Conservation (phyloP, 2,113 vertebrate genomes). For the Condylura cristata region DNA sequence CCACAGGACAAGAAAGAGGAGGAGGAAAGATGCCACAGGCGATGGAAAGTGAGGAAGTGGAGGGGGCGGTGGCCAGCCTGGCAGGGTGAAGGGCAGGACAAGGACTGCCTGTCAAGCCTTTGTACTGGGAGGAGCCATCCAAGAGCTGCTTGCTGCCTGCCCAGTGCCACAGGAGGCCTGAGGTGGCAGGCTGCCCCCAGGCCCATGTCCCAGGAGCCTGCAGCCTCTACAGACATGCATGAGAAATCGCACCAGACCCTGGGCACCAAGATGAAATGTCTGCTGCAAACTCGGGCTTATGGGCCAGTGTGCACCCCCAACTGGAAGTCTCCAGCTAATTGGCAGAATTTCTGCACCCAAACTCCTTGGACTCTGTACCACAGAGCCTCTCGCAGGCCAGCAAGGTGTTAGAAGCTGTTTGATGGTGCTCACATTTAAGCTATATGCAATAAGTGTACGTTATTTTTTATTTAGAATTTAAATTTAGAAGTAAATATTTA, state of each 20-base stretch:
- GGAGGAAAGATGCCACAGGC: background rate
- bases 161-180: rapidly evolving
- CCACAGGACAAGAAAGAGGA: background rate
- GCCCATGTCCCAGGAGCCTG: background rate
- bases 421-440: background rate
- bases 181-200: background rate
- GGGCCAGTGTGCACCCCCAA: background rate
- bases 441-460: background rate
- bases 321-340: rapidly evolving
- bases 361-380: background rate
- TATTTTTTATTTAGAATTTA: background rate
- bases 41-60: rapidly evolving
- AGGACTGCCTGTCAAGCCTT: rapidly evolving
- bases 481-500: conserved; percentile 26
- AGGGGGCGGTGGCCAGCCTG: rapidly evolving
- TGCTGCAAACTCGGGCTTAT: background rate
- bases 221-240: background rate
- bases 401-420: background rate
- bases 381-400: background rate
- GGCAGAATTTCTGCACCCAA: background rate
- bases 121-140: background rate
- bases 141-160: background rate
- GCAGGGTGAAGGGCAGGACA: too few species aligned
- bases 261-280: rapidly evolving
- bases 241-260: background rate